These are phyloP conservation scores for Helobdella robusta DNA, from an alignment of 2,888 invertebrate species.

Conservation along the genomic window DNA sequence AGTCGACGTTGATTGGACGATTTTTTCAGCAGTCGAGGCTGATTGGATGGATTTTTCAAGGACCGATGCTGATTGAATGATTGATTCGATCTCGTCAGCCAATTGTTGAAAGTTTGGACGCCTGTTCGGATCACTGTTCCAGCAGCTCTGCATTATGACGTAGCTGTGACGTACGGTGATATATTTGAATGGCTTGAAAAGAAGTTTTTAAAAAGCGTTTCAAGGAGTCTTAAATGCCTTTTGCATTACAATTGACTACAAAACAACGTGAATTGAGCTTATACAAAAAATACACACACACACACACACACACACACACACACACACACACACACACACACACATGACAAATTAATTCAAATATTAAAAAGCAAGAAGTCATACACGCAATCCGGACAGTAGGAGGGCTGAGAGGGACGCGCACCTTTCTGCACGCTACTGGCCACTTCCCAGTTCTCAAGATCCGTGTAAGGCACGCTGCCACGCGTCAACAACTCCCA, in stretches of 20 bases:
- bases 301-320: too few relatives aligned
- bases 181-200: too few relatives aligned
- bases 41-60: conserved; percentile 17
- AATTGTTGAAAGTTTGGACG: conserved; percentile 30
- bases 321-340: too few relatives aligned
- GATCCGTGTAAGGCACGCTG: conserved; percentile 50
- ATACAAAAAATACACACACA: too few relatives aligned
- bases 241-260: too few relatives aligned
- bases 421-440: conserved; percentile 47
- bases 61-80: conserved; percentile 27
- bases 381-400: conserved; percentile 51
- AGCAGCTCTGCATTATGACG: conserved; percentile 32
- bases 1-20: conserved; percentile 4
- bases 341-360: too few relatives aligned
- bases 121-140: conserved; percentile 29
- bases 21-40: conserved; percentile 6
- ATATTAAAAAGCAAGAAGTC: too few relatives aligned
- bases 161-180: too few relatives aligned
- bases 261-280: too few relatives aligned
- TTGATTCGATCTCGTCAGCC: conserved; percentile 29
- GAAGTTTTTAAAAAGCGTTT: too few relatives aligned
- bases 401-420: conserved; percentile 49
- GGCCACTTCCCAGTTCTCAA: conserved; percentile 48
- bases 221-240: too few relatives aligned
- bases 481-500: conserved; percentile 53